These are phyloP conservation scores for Umimayanthus chanpuru DNA, from an alignment of 92 coral and sea anemone species.

Conservation along the genomic window DNA sequence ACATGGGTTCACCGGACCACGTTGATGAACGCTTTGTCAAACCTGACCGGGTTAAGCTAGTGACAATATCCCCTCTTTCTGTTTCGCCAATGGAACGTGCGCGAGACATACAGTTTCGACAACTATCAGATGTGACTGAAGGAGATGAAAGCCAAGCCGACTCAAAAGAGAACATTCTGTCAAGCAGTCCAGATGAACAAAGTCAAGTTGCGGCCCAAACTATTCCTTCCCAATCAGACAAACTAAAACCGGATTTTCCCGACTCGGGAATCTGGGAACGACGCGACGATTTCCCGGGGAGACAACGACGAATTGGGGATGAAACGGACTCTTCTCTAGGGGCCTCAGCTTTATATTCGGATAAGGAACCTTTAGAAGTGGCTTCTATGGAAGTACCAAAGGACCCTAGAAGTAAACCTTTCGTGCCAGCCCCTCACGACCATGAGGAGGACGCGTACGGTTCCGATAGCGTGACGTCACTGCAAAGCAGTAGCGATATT, in stretches of 20 bases:
- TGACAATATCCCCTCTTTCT: conserved; percentile 31
- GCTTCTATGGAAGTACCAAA: background rate
- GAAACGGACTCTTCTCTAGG: background rate
- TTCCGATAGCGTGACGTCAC: conserved; percentile 18
- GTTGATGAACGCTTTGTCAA: conserved; percentile 24
- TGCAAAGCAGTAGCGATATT: conserved; percentile 35
- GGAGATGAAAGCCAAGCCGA: conserved; percentile 77
- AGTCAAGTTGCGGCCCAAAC: background rate
- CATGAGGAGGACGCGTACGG: background rate
- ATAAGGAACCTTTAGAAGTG: background rate
- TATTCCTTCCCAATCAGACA: background rate
- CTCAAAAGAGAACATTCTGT: conserved; percentile 59
- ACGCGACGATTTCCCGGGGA: background rate
- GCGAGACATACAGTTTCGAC: conserved; percentile 69
- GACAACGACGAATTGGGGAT: background rate
- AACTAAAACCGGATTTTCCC: background rate
- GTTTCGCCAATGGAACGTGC: conserved; percentile 54
- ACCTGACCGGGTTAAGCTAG: conserved; percentile 41
- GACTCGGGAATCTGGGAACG: background rate
- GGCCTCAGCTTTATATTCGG: background rate
- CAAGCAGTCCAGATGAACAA: conserved; percentile 25
- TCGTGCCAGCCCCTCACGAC: background rate
- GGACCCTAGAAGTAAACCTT: background rate
- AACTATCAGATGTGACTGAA: conserved; percentile 88
- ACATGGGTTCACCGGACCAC: background rate